Percentiles rank a stretch among this genome's conserved stretches.
These are phyloP conservation scores for Nomada ferruginata DNA, from an alignment of 2,888 invertebrate species.

Conservation along the genomic window DNA sequence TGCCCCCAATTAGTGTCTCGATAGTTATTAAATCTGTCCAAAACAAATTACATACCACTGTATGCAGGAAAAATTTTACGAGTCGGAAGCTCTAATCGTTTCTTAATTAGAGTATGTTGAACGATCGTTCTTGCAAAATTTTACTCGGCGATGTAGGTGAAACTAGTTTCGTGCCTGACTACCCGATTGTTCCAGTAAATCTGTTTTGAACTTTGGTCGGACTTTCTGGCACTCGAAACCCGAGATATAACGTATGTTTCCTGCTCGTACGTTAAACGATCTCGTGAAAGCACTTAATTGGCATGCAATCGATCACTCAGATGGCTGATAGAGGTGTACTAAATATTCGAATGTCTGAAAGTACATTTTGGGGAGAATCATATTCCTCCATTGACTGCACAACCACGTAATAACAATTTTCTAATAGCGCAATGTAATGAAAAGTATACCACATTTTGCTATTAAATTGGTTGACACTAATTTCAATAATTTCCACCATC, in stretches of 20 bases:
- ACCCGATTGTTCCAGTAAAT: slow-evolving; percentile 32
- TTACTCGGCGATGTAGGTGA: slow-evolving; percentile 15
- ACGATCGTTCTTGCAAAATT: slow-evolving; percentile 28
- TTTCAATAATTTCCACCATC: neutral
- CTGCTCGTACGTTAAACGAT: slow-evolving; percentile 23
- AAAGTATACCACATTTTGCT: no score
- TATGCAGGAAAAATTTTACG: neutral
- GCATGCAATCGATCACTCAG: slow-evolving; percentile 3
- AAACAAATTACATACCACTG: neutral
- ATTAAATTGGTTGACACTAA: no score
- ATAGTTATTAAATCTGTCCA: neutral
- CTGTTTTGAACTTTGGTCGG: slow-evolving; percentile 29
- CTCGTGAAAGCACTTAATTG: slow-evolving; percentile 9
- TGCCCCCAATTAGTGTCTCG: neutral
- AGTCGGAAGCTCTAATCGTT: neutral
- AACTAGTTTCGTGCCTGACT: slow-evolving; percentile 36
- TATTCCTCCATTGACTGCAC: no score
- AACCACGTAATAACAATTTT: no score
- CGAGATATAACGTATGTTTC: slow-evolving; percentile 24
- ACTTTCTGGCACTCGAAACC: slow-evolving; percentile 28
- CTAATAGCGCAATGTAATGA: no score
- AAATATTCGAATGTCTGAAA: neutral
- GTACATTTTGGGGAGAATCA: no score
- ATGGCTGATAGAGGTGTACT: neutral
- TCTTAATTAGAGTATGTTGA: slow-evolving; percentile 2